Conservation (phyloP, 2,797 vertebrate genomes). For the Sebastes aleutianus region DNA sequence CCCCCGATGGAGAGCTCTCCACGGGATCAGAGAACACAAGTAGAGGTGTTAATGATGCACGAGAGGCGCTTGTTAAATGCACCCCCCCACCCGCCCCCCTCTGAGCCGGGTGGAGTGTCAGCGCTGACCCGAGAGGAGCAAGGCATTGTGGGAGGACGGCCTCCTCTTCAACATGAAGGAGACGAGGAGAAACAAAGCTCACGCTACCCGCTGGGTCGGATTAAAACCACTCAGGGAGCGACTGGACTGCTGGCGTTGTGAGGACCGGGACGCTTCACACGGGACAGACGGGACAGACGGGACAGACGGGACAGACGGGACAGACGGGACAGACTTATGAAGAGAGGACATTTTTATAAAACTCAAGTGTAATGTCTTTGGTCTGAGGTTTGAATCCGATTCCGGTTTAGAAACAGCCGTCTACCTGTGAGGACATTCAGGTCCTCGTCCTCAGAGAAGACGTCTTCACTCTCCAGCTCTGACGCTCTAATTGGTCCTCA, state of each 20-base stretch:
- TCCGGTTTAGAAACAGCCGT: too few species aligned
- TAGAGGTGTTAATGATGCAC: conserved; percentile 32
- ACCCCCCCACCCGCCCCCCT: neutral
- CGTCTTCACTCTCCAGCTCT: neutral
- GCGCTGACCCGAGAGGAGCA: conserved; percentile 39
- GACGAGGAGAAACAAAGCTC: conserved; percentile 39
- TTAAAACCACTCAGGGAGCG: neutral
- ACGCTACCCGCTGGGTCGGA: conserved; percentile 6
- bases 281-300: too few species aligned
- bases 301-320: neutral
- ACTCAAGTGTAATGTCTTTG: too few species aligned
- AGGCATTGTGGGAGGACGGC: conserved; percentile 49
- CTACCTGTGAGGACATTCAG: too few species aligned
- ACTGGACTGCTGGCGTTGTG: neutral
- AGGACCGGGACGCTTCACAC: neutral
- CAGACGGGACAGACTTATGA: neutral
- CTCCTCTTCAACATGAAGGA: conserved; percentile 60
- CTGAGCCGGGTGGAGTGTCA: conserved; percentile 8
- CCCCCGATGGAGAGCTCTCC: neutral
- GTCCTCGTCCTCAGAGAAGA: neutral
- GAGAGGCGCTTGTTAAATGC: conserved; percentile 58
- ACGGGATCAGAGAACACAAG: conserved; percentile 32
- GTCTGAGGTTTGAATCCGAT: too few species aligned
- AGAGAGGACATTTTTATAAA: neutral
- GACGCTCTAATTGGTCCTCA: conserved; percentile 25